Percentiles rank a stretch among this genome's conserved stretches.
Evolutionary conservation across 2,113 vertebrate species (phyloP).

Genomic region (Orycteropus afer): DNA sequence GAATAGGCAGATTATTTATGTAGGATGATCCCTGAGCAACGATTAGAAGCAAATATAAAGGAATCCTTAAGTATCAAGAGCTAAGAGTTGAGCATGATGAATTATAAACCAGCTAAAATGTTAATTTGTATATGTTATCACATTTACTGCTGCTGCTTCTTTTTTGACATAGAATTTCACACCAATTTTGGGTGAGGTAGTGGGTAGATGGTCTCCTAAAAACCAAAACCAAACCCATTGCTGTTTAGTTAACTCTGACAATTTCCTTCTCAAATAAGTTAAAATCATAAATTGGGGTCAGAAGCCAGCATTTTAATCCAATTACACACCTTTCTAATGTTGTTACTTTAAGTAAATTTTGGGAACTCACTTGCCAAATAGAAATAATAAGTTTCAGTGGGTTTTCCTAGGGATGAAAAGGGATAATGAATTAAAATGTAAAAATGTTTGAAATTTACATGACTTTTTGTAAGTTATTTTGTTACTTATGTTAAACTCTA

Average conservation of each 20-base stretch:
- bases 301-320: neutral
- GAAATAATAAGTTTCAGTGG: neutral
- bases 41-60: neutral
- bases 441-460: neutral
- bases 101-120: neutral
- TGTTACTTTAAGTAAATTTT: neutral
- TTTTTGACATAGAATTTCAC: neutral
- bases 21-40: neutral
- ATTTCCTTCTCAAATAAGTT: constrained; percentile 1
- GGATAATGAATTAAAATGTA: constrained; percentile 4
- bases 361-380: neutral
- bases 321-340: neutral
- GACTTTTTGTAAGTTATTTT: neutral
- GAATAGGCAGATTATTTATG: neutral
- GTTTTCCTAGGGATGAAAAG: neutral
- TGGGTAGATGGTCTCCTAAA: neutral
- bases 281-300: neutral
- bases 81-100: neutral
- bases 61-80: neutral
- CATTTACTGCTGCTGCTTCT: neutral
- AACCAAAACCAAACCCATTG: no score
- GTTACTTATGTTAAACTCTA: neutral
- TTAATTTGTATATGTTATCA: neutral
- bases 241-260: no score
- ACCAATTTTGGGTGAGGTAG: neutral